Evolutionary conservation across 37 sponge, comb jelly and placozoan species (phyloP).

Genomic region (Aplysina aerophoba): DNA sequence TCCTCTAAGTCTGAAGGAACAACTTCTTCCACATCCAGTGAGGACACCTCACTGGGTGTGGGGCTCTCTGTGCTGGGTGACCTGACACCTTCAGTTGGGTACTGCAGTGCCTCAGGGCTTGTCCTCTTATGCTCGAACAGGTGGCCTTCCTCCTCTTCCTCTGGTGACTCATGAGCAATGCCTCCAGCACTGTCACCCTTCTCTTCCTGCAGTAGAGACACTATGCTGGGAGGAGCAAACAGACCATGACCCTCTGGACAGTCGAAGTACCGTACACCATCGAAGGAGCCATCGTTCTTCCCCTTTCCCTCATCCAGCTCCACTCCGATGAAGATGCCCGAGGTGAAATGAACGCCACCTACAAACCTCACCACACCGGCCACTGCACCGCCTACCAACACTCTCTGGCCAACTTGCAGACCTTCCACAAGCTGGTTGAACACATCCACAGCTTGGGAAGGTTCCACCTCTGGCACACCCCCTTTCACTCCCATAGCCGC

Average conservation of each 20-base stretch:
- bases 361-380: conserved; percentile 53
- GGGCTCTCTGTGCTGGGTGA: background rate
- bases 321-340: conserved; percentile 69
- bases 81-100: background rate
- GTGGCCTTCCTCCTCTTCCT: background rate
- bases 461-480: background rate
- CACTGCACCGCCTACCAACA: conserved; percentile 51
- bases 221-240: conserved; percentile 72
- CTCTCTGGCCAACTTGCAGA: conserved; percentile 43
- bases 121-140: background rate
- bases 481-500: background rate
- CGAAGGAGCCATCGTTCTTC: conserved; percentile 61
- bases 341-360: conserved; percentile 60
- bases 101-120: background rate
- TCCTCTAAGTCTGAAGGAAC: background rate
- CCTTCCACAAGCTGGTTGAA: conserved; percentile 7
- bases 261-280: conserved; percentile 56
- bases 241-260: conserved; percentile 56
- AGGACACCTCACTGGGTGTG: conserved; percentile 28
- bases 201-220: conserved; percentile 4
- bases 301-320: conserved; percentile 53
- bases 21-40: background rate
- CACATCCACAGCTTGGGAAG: conserved; percentile 21
- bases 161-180: too few relatives aligned
- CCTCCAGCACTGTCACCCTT: background rate